Evolutionary conservation across 2,888 invertebrate genomes (phyloP).

Genomic region (Drosophila setosimentum): DNA sequence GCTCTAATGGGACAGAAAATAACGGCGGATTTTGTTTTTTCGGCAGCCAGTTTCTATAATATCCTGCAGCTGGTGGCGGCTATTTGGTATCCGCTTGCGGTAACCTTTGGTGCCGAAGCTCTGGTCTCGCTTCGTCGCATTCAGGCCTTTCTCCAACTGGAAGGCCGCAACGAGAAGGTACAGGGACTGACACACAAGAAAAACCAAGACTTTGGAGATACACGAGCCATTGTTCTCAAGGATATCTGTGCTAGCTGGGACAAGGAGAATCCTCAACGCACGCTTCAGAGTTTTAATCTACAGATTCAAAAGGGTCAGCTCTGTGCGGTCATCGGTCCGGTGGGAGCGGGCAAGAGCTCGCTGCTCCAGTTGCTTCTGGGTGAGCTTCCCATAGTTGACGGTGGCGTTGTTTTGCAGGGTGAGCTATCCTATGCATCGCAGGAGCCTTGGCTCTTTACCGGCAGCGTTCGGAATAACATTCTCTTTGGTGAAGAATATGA

Average conservation of each 20-base stretch:
- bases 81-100: slow-evolving; percentile 87
- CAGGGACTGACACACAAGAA: slow-evolving; percentile 79
- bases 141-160: slow-evolving; percentile 86
- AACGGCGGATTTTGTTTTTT: slow-evolving; percentile 89
- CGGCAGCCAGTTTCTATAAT: slow-evolving; percentile 92
- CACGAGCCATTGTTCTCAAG: slow-evolving; percentile 84
- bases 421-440: slow-evolving; percentile 88
- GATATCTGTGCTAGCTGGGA: slow-evolving; percentile 86
- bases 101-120: slow-evolving; percentile 87
- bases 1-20: slow-evolving; percentile 89
- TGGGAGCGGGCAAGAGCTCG: slow-evolving; percentile 92
- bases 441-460: slow-evolving; percentile 89
- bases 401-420: slow-evolving; percentile 86
- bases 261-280: slow-evolving; percentile 86
- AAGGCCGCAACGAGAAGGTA: slow-evolving; percentile 86
- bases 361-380: slow-evolving; percentile 87
- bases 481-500: slow-evolving; percentile 89
- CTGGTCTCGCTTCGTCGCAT: slow-evolving; percentile 87
- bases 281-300: slow-evolving; percentile 87
- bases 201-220: slow-evolving; percentile 58
- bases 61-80: slow-evolving; percentile 88
- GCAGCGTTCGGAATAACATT: slow-evolving; percentile 90
- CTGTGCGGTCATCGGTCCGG: slow-evolving; percentile 94
- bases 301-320: slow-evolving; percentile 88
- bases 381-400: slow-evolving; percentile 87